A percentile compares a stretch with the other conserved stretches of the same genome.
phyloP scores from a whole-genome alignment of 2,113 vertebrate genomes.

The Fukomys damarensis region DNA sequence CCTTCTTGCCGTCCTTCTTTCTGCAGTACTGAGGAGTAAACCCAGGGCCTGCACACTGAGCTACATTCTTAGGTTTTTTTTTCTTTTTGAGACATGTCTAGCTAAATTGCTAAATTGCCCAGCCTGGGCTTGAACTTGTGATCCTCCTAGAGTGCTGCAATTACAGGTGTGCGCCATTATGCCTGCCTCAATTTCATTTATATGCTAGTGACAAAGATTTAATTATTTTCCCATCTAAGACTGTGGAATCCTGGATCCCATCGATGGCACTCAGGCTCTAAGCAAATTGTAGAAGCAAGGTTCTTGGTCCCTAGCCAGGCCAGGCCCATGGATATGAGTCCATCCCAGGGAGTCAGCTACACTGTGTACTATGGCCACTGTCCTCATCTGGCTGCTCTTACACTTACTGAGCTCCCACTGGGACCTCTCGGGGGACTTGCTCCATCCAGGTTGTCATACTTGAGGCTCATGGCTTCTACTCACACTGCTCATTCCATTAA shows the following conservation, averaged over 20 bases:
- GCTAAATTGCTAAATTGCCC: background rate
- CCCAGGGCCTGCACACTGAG: background rate
- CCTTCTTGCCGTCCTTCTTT: background rate
- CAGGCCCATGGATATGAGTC: too few species aligned
- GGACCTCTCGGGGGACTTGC: background rate
- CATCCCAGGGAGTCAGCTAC: background rate
- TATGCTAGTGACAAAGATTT: background rate
- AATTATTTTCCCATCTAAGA: background rate
- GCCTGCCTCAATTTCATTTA: background rate
- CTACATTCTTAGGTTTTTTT: background rate
- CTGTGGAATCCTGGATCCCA: background rate
- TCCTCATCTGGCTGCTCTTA: too few species aligned
- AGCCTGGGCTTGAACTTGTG: background rate
- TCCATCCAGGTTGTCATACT: background rate
- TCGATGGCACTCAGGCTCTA: background rate
- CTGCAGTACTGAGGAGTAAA: background rate
- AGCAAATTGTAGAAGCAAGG: background rate
- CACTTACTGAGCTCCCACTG: accelerated
- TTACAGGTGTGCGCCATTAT: background rate
- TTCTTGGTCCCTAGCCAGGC: background rate
- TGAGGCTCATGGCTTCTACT: background rate
- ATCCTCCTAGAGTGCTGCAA: background rate
- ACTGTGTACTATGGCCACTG: accelerated
- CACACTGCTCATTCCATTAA: background rate
- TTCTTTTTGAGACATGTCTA: background rate